phyloP scores from a whole-genome alignment of 2,888 invertebrate genomes.

The Troglohyphantes excavatus region DNA sequence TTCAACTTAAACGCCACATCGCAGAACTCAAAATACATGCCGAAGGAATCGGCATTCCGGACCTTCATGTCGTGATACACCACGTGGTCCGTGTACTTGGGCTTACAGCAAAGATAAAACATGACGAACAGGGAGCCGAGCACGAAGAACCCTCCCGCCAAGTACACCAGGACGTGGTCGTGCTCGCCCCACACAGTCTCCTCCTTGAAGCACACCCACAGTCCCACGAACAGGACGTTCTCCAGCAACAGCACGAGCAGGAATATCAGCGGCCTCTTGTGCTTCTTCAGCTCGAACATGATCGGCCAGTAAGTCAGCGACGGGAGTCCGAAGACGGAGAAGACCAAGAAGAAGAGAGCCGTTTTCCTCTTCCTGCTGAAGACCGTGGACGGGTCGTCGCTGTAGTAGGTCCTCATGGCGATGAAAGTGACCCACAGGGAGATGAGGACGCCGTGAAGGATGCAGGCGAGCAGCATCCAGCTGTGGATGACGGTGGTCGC shows the following conservation, averaged over 20 bases:
- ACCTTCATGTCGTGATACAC: slow-evolving; percentile 79
- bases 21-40: slow-evolving; percentile 81
- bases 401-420: slow-evolving; percentile 72
- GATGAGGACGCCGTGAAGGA: slow-evolving; percentile 77
- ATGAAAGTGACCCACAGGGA: slow-evolving; percentile 79
- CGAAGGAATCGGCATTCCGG: slow-evolving; percentile 78
- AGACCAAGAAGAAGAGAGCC: slow-evolving; percentile 74
- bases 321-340: slow-evolving; percentile 80
- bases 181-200: slow-evolving; percentile 33
- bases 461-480: slow-evolving; percentile 70
- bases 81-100: slow-evolving; percentile 80
- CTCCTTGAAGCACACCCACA: slow-evolving; percentile 73
- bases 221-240: slow-evolving; percentile 70
- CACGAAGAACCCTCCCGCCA: slow-evolving; percentile 45
- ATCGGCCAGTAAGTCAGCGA: slow-evolving; percentile 80
- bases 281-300: slow-evolving; percentile 80
- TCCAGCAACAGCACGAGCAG: slow-evolving; percentile 77
- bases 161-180: slow-evolving; percentile 26
- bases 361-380: slow-evolving; percentile 45
- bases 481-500: slow-evolving; percentile 78
- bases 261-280: slow-evolving; percentile 79
- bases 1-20: slow-evolving; percentile 80
- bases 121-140: slow-evolving; percentile 79
- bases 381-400: slow-evolving; percentile 10
- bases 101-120: slow-evolving; percentile 79